Percentiles rank a stretch among this genome's conserved stretches.
Conservation (phyloP, 2,888 invertebrate genomes). For the Clanis bilineata region DNA sequence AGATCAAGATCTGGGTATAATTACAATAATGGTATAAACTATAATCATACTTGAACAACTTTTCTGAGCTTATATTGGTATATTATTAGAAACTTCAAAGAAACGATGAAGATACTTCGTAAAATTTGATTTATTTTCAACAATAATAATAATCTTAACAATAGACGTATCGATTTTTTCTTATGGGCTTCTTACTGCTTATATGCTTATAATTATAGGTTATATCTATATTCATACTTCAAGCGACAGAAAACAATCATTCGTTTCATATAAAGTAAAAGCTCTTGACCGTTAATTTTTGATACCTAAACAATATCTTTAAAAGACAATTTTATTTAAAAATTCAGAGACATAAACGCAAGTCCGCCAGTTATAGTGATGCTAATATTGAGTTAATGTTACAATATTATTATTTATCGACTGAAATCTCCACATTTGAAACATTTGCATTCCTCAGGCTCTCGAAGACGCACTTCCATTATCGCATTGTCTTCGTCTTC, state of each 20-base stretch:
- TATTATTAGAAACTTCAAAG: not conserved
- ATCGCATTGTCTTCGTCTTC: constrained; percentile 85
- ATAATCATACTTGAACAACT: too few relatives aligned
- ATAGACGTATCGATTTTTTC: not conserved
- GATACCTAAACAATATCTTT: not conserved
- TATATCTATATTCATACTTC: not conserved
- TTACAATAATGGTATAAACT: too few relatives aligned
- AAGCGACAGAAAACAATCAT: not conserved
- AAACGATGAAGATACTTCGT: not conserved
- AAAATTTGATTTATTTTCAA: constrained; percentile 5
- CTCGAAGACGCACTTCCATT: constrained; percentile 92
- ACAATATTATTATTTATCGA: constrained; percentile 71
- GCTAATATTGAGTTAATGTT: not conserved
- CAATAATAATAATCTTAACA: not conserved
- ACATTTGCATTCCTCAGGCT: constrained; percentile 95
- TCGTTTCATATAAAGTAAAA: constrained; percentile 15
- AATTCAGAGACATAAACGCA: not conserved
- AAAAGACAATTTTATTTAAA: not conserved
- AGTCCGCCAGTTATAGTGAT: not conserved
- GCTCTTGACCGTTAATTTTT: constrained; percentile 31
- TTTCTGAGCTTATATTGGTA: too few relatives aligned
- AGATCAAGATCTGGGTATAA: too few relatives aligned
- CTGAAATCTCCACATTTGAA: constrained; percentile 94
- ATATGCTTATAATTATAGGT: too few relatives aligned
- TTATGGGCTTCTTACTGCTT: too few relatives aligned